A percentile compares a stretch with the other conserved stretches of the same genome.
phyloP scores from a whole-genome alignment of 2,113 vertebrate genomes.

The Podocnemis expansa region DNA sequence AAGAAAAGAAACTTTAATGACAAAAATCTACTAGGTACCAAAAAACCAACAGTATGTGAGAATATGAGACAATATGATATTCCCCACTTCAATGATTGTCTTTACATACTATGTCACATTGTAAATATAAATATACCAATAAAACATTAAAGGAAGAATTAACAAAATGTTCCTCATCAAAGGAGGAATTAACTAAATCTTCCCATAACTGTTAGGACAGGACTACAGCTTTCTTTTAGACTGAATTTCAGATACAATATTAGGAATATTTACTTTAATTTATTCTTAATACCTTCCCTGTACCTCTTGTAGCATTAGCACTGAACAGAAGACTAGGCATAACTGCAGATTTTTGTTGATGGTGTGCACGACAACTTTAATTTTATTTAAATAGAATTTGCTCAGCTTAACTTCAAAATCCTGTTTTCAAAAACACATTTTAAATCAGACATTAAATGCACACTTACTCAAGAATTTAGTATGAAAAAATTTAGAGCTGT shows the following conservation, averaged over 20 bases:
- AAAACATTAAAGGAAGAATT: neutral
- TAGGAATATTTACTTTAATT: neutral
- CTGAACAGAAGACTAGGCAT: neutral
- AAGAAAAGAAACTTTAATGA: fast-evolving
- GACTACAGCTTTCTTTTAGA: neutral
- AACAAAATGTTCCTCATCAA: too few relatives aligned
- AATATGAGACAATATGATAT: fast-evolving
- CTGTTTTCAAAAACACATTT: neutral
- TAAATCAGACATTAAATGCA: fast-evolving
- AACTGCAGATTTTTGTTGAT: neutral
- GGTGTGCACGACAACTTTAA: fast-evolving
- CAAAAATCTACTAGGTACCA: fast-evolving
- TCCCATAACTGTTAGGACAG: neutral
- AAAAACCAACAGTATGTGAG: fast-evolving
- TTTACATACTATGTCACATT: neutral
- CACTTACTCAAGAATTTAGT: neutral
- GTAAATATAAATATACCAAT: fast-evolving
- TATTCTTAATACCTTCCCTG: neutral
- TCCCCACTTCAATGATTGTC: fast-evolving
- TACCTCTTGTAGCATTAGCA: neutral
- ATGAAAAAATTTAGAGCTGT: neutral
- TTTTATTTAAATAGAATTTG: neutral
- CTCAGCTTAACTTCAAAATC: neutral
- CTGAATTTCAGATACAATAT: fast-evolving
- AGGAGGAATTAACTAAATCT: neutral